A percentile compares a stretch with the other conserved stretches of the same genome.
phyloP scores from a whole-genome alignment of 2,888 invertebrate species.

The Mythimna impura region DNA sequence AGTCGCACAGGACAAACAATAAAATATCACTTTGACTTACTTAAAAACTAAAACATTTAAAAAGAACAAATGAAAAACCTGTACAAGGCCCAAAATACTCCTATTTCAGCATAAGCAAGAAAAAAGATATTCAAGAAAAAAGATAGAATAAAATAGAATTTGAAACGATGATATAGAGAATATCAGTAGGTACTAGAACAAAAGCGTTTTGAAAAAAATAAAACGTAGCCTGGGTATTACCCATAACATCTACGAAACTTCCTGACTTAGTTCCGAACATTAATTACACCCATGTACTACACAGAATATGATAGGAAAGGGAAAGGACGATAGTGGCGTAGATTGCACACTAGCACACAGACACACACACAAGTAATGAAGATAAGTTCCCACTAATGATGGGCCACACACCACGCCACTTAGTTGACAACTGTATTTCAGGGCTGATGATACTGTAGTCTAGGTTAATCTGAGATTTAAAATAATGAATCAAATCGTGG shows the following conservation, averaged over 20 bases:
- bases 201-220: background rate
- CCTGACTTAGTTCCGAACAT: constrained; percentile 24
- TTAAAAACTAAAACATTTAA: too few species aligned
- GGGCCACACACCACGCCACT: constrained; percentile 68
- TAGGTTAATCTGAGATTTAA: constrained; percentile 20
- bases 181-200: too few species aligned
- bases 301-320: constrained; percentile 45
- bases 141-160: too few species aligned
- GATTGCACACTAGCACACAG: constrained; percentile 27
- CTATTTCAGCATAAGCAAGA: too few species aligned
- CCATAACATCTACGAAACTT: constrained; percentile 3
- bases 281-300: constrained; percentile 46
- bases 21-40: too few species aligned
- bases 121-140: too few species aligned
- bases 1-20: too few species aligned
- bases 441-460: constrained; percentile 48
- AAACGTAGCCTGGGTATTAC: background rate
- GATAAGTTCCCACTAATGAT: constrained; percentile 76
- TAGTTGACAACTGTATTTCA: constrained; percentile 72
- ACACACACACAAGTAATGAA: constrained; percentile 64
- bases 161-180: too few species aligned
- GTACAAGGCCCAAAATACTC: too few species aligned
- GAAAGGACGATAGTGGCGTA: constrained; percentile 43
- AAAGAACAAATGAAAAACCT: too few species aligned
- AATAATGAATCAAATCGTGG: background rate